Conservation (phyloP, 2,797 vertebrate species). For the Eulemur rubriventer region DNA sequence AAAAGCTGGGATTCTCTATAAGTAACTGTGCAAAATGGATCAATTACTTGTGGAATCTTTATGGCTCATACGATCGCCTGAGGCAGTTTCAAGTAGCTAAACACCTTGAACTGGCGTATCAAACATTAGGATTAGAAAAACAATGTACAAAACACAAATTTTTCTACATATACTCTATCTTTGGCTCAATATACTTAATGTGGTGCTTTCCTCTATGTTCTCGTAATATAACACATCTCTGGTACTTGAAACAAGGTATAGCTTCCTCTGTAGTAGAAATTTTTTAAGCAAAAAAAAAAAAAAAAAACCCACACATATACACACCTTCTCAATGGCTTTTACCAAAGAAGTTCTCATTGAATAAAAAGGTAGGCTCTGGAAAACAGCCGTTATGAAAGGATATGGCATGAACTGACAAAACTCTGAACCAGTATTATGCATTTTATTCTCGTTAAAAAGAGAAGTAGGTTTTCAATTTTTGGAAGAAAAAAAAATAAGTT, state of each 20-base stretch:
- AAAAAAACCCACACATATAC: background rate
- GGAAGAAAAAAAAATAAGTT: background rate
- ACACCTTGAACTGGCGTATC: slow-evolving; percentile 64
- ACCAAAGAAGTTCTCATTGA: background rate
- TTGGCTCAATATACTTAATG: background rate
- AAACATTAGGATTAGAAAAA: slow-evolving; percentile 48
- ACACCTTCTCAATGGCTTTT: background rate
- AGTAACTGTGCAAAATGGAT: slow-evolving; percentile 57
- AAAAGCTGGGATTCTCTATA: slow-evolving; percentile 31
- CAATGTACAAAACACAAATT: slow-evolving; percentile 49
- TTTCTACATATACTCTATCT: background rate
- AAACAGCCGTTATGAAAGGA: background rate
- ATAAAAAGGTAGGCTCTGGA: background rate
- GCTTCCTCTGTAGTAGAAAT: background rate
- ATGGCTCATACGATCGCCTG: slow-evolving; percentile 57
- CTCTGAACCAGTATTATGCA: slow-evolving; percentile 3
- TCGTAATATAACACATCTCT: slow-evolving; percentile 9
- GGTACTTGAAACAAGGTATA: slow-evolving; percentile 4
- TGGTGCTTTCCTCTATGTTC: background rate
- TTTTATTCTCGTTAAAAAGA: slow-evolving; percentile 3
- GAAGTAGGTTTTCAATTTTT: slow-evolving; percentile 25
- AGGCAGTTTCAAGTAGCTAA: slow-evolving; percentile 73
- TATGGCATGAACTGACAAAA: background rate
- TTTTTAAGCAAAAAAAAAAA: background rate
- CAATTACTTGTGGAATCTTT: slow-evolving; percentile 61